phyloP scores from a whole-genome alignment of 2,888 invertebrate species.

The Leptothorax acervorum region DNA sequence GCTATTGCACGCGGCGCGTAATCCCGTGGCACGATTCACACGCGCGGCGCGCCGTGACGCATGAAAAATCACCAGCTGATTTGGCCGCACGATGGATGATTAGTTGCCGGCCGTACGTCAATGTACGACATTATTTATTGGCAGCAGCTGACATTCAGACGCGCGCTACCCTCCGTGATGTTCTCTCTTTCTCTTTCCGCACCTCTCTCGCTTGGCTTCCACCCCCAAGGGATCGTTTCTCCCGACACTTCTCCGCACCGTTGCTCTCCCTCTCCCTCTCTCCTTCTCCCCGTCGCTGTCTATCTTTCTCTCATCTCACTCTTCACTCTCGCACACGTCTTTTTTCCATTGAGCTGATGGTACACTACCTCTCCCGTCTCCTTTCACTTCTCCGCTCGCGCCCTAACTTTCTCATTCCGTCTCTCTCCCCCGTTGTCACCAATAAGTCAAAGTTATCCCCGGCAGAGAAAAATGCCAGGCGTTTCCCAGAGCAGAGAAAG shows the following conservation, averaged over 20 bases:
- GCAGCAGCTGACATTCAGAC: conserved; percentile 83
- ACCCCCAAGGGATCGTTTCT: conserved; percentile 61
- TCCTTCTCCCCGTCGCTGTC: conserved; percentile 24
- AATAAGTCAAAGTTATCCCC: conserved; percentile 85
- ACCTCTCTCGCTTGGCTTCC: conserved; percentile 65
- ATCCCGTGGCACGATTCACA: conserved; percentile 59
- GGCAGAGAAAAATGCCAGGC: conserved; percentile 85
- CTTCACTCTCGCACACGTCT: conserved; percentile 46
- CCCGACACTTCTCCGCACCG: conserved; percentile 61
- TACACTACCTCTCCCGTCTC: conserved; percentile 40
- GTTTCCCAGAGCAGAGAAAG: conserved; percentile 85
- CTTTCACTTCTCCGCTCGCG: conserved; percentile 57
- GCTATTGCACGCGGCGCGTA: conserved; percentile 52
- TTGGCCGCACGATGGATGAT: conserved; percentile 80
- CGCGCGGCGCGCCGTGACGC: conserved; percentile 59
- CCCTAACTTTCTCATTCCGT: conserved; percentile 55
- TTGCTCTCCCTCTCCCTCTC: conserved; percentile 44
- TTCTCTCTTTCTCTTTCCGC: conserved; percentile 59
- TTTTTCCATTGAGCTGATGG: conserved; percentile 28
- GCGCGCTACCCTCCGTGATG: conserved; percentile 68
- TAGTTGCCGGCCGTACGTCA: conserved; percentile 82
- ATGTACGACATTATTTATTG: conserved; percentile 82
- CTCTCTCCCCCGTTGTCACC: conserved; percentile 80
- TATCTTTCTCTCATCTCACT: conserved; percentile 36
- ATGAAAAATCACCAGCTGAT: conserved; percentile 83